Evolutionary conservation across 2,888 invertebrate species (phyloP).

Genomic region (Zaprionus obscuricornis): DNA sequence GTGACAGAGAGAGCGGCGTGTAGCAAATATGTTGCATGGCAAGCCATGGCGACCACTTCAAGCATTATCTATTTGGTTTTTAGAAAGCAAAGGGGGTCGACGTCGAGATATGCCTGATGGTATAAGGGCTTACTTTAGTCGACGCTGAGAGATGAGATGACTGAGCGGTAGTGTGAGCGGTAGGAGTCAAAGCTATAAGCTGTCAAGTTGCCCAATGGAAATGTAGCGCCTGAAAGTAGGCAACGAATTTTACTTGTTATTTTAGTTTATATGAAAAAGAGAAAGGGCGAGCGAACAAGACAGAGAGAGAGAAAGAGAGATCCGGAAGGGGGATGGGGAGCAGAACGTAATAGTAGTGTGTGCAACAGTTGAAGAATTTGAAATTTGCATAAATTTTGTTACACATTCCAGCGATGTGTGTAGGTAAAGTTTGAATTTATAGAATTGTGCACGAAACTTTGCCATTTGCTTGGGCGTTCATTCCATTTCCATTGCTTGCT

Average conservation of each 20-base stretch:
- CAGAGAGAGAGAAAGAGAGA: neutral
- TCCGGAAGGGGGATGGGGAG: neutral
- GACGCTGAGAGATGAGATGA: too few relatives aligned
- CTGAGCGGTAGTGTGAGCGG: too few relatives aligned
- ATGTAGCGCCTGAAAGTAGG: conserved; percentile 47
- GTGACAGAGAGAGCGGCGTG: too few relatives aligned
- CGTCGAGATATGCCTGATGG: neutral
- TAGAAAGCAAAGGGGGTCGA: conserved; percentile 16
- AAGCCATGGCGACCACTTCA: conserved; percentile 35
- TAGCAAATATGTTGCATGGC: too few relatives aligned
- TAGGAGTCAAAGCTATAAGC: too few relatives aligned
- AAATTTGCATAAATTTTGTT: conserved; percentile 70
- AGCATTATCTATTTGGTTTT: conserved; percentile 16
- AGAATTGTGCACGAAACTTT: conserved; percentile 67
- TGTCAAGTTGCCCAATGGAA: conserved; percentile 19
- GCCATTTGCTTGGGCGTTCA: conserved; percentile 58
- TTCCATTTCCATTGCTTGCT: conserved; percentile 5
- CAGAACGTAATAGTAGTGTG: too few relatives aligned
- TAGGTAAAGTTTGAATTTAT: conserved; percentile 61
- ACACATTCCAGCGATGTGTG: conserved; percentile 26
- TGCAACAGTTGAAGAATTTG: conserved; percentile 70
- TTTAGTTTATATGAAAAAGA: neutral
- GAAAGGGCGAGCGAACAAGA: too few relatives aligned
- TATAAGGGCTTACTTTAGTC: too few relatives aligned
- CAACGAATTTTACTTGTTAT: conserved; percentile 14